Percentiles rank a stretch among this genome's conserved stretches.
phyloP scores from a whole-genome alignment of 1,140 invertebrate genomes.

The Caerostris extrusa region DNA sequence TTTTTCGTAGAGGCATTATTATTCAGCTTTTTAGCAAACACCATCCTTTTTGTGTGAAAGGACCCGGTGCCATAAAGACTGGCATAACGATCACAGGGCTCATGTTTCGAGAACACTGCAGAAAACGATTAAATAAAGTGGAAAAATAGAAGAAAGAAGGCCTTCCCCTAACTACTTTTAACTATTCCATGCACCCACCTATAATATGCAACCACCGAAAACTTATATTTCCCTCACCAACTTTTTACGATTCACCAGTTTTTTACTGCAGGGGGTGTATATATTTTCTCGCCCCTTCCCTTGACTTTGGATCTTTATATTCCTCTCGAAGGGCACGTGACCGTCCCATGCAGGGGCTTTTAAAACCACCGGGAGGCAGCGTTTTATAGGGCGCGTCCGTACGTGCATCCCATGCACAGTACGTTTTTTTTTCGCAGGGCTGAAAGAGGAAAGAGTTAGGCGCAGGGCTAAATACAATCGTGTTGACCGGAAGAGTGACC shows the following conservation, averaged over 20 bases:
- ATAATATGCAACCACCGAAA: constrained; percentile 6
- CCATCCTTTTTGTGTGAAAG: not conserved
- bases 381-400: constrained; percentile 29
- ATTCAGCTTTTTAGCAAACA: constrained; percentile 23
- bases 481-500: constrained; percentile 33
- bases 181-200: not conserved
- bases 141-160: not conserved
- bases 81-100: not conserved
- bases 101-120: not conserved
- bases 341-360: constrained; percentile 8
- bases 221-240: constrained; percentile 3
- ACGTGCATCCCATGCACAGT: not conserved
- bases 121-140: not conserved
- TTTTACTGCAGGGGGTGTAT: constrained; percentile 8
- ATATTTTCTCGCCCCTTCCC: constrained; percentile 8
- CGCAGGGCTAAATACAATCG: not conserved
- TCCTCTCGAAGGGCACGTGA: not conserved
- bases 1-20: constrained; percentile 1
- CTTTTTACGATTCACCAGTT: constrained; percentile 20
- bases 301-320: constrained; percentile 24
- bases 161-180: not conserved
- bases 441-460: not conserved
- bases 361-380: constrained; percentile 5
- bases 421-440: not conserved
- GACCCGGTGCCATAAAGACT: not conserved